phyloP scores from a whole-genome alignment of 35 echinoderm and acorn worm species.

The Holothuria glaberrima region DNA sequence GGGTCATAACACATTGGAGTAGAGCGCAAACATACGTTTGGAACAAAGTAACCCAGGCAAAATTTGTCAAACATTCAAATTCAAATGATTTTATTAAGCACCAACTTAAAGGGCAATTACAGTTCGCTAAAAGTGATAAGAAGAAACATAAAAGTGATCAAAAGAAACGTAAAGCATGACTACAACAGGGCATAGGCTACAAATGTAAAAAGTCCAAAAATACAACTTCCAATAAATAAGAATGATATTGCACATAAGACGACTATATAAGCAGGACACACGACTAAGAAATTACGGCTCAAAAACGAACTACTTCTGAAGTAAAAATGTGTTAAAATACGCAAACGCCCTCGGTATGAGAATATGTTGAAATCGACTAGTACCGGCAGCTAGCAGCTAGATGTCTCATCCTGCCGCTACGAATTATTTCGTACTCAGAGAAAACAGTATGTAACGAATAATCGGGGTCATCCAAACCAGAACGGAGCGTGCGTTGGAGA shows the following conservation, averaged over 20 bases:
- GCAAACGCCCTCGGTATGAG: neutral
- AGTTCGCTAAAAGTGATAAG: conserved; percentile 5
- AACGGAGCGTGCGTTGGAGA: no score
- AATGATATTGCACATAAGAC: no score
- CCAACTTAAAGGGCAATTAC: neutral
- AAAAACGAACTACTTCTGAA: neutral
- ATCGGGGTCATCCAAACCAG: no score
- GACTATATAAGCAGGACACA: neutral
- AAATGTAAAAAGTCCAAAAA: no score
- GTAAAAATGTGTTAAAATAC: neutral
- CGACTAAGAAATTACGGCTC: neutral
- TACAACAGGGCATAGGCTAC: conserved; percentile 1
- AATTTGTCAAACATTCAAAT: no score
- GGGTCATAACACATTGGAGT: no score
- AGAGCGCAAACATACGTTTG: no score
- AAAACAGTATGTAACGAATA: no score
- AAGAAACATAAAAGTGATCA: no score
- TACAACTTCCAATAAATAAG: neutral
- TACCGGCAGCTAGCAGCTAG: neutral
- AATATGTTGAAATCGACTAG: conserved; percentile 11
- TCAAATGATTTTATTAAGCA: conserved; percentile 1
- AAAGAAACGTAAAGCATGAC: neutral
- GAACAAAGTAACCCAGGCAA: no score
- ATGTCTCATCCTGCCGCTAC: conserved; percentile 12
- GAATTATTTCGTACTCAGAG: no score